Percentiles rank a stretch among this genome's conserved stretches.
Conservation (phyloP, 2,113 vertebrate species). For the Herpetotheres cachinnans region DNA sequence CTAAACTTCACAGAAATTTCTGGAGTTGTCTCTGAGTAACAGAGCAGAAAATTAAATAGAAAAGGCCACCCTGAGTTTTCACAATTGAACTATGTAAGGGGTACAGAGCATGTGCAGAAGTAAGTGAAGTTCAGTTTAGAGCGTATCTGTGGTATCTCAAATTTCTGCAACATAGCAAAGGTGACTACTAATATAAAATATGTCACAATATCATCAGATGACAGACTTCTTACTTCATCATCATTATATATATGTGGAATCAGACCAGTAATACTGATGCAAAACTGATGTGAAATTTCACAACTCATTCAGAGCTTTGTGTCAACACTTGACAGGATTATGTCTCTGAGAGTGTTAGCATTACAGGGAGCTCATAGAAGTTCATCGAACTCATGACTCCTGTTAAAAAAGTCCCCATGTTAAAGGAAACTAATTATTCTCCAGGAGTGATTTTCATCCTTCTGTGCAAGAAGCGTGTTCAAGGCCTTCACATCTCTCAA, state of each 20-base stretch:
- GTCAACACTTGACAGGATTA: neutral
- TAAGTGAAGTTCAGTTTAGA: neutral
- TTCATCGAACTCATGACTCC: accelerated
- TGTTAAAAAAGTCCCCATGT: neutral
- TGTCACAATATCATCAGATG: neutral
- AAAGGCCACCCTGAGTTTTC: neutral
- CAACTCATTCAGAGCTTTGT: neutral
- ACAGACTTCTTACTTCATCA: neutral
- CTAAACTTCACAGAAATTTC: neutral
- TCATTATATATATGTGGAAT: neutral
- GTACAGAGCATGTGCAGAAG: neutral
- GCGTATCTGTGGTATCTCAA: neutral
- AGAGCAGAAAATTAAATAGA: neutral
- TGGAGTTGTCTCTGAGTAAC: neutral
- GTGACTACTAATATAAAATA: neutral
- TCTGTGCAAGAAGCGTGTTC: neutral
- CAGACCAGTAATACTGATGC: neutral
- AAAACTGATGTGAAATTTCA: neutral
- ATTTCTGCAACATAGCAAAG: neutral
- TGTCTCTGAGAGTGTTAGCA: neutral
- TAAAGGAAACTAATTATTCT: neutral
- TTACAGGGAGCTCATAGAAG: neutral
- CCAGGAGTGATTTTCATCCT: neutral
- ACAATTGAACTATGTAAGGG: neutral
- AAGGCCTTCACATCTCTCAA: neutral